Percentiles rank a stretch among this genome's conserved stretches.
Conservation (phyloP, 2,888 invertebrate species). For the Cerastis leucographa region DNA sequence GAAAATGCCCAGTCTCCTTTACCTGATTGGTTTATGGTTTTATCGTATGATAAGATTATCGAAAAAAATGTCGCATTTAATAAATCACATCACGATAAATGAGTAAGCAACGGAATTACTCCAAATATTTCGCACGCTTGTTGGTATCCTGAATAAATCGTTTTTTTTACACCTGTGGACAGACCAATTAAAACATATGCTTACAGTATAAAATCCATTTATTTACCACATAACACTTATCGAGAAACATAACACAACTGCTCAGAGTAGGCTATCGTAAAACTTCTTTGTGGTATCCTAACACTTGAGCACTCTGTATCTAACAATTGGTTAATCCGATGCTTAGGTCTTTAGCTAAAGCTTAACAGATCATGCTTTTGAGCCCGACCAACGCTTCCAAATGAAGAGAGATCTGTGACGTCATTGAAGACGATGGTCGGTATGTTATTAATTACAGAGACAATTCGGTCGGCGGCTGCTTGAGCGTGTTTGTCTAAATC, state of each 20-base stretch:
- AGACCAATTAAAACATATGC: too few species aligned
- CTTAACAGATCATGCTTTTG: constrained; percentile 77
- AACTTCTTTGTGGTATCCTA: constrained; percentile 69
- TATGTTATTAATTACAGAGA: constrained; percentile 74
- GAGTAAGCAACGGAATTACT: constrained; percentile 19
- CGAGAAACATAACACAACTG: constrained; percentile 55
- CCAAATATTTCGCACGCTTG: constrained; percentile 30
- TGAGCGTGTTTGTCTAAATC: constrained; percentile 77
- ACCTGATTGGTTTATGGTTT: background rate
- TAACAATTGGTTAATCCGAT: constrained; percentile 76
- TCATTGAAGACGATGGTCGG: constrained; percentile 82
- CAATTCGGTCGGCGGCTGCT: constrained; percentile 71
- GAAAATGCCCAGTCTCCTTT: constrained; percentile 16
- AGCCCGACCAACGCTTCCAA: constrained; percentile 70
- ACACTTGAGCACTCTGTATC: constrained; percentile 49
- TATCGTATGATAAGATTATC: constrained; percentile 45
- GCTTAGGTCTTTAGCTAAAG: constrained; percentile 76
- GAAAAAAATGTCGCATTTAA: constrained; percentile 33
- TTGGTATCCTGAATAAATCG: background rate
- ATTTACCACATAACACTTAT: too few species aligned
- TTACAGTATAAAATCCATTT: too few species aligned
- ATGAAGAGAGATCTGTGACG: constrained; percentile 69
- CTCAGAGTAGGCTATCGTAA: constrained; percentile 72
- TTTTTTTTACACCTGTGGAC: background rate
- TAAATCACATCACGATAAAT: constrained; percentile 50